Evolutionary conservation across 2,888 invertebrate genomes (phyloP).

Genomic region (Sympetrum striolatum): DNA sequence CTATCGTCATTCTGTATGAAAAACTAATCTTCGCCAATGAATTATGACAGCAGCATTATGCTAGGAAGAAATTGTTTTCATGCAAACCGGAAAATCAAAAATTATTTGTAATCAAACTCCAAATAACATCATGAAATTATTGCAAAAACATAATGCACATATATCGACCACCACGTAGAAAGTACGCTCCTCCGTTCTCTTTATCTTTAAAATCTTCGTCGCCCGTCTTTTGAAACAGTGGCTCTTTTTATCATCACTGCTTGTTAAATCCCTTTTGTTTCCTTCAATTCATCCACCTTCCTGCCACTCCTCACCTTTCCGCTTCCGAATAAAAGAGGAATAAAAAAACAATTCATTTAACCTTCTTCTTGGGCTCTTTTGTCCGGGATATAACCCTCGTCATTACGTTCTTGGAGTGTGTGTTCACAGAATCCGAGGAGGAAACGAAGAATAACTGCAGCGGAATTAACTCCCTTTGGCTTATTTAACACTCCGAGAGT

Average conservation of each 20-base stretch:
- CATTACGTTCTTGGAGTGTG: background rate
- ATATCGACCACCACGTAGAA: too few relatives aligned
- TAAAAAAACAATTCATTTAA: background rate
- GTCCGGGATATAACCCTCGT: background rate
- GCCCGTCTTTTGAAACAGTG: background rate
- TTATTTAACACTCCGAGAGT: background rate
- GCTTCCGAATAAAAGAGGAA: background rate
- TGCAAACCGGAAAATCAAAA: too few relatives aligned
- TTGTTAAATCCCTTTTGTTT: constrained; percentile 7
- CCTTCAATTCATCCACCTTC: background rate
- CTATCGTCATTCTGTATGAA: too few relatives aligned
- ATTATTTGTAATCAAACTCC: too few relatives aligned
- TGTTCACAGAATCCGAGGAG: background rate
- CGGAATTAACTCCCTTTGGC: background rate
- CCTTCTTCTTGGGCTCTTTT: background rate
- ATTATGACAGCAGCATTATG: too few relatives aligned
- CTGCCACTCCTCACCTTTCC: background rate
- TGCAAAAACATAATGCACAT: too few relatives aligned
- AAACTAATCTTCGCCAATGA: too few relatives aligned
- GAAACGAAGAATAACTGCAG: background rate
- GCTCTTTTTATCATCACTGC: background rate
- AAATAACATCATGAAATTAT: too few relatives aligned
- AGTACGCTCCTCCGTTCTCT: background rate
- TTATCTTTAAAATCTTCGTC: background rate
- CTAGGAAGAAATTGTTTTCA: too few relatives aligned